Base-by-base conservation (phyloP, 2,113 vertebrate species). In the Phycodurus eques region DNA sequence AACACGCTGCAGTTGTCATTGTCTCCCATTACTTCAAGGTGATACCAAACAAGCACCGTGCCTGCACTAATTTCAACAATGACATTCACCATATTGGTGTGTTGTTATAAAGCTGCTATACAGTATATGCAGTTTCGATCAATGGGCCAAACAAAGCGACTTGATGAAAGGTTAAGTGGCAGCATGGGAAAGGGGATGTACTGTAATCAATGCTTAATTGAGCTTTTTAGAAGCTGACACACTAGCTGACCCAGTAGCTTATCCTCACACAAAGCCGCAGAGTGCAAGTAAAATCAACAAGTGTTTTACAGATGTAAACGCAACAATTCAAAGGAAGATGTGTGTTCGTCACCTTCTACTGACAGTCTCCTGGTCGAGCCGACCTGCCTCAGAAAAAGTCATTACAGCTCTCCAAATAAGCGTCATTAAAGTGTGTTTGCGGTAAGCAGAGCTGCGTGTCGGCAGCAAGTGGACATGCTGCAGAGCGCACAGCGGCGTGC, bases 391-490 rank as follows among this genome's bases (percentile, higher is more conserved):
- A 2, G 1, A 8, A 51, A 42, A 47, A 59, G 51, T 20, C 49
- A 39, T 63, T 39, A 70, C 20, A 66, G 53, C 65, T 72, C 53
- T 68, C 5, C 15, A 63, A 72, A 43, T n/a, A 71, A 59, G n/a
- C 54, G 47, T 61, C 71, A 46, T 44, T 12, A 31, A 65, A 27
- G 71, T 53, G 6, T 46, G 71, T 87, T 87, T 78, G 80, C 72
- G 74, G 80, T 74, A 80, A 86, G 81, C 77, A 74, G 33, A 79
- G 69, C 76, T 73, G 57, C 63, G 64, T 68, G 66, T 70, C 74
- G 13, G 68, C 44, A 0, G 71, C 66, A 73, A 57, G 63, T 51
- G 19, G 17, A 20, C 17, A 8, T 7, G n/a, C 68, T 60, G 73
- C 8, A 11, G 67, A 78, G 72, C 65, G 22, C 65, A 22, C 67